Evolutionary conservation across 2,113 vertebrate species (phyloP).

Genomic region (Heliornis fulica): DNA sequence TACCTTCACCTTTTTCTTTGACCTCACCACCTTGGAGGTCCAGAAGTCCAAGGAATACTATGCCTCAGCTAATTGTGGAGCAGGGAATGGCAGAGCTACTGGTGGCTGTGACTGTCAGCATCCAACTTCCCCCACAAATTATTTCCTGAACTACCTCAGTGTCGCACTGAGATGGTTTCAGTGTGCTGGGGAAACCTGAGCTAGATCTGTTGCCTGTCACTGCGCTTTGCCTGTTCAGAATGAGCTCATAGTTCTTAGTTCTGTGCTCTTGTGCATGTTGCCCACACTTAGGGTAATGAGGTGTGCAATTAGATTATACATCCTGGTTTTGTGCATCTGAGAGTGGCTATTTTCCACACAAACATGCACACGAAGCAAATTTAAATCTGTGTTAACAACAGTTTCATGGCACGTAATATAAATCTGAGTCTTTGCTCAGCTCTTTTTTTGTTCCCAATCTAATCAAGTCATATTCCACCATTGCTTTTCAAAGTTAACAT

Average conservation of each 20-base stretch:
- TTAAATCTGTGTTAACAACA: neutral
- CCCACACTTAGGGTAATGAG: neutral
- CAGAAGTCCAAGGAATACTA: neutral
- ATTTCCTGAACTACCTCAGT: neutral
- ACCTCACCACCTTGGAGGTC: neutral
- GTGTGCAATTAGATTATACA: neutral
- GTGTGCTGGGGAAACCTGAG: neutral
- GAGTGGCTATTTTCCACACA: neutral
- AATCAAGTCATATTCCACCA: neutral
- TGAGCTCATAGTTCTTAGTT: neutral
- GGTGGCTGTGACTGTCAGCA: neutral
- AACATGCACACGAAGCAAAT: neutral
- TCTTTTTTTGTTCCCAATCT: neutral
- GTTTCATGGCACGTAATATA: neutral
- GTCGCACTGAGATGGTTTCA: neutral
- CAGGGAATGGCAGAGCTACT: neutral
- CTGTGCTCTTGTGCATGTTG: neutral
- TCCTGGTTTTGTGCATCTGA: neutral
- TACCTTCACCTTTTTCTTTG: neutral
- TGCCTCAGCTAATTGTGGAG: neutral
- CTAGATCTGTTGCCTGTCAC: neutral
- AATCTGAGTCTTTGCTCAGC: neutral
- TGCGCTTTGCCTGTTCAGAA: neutral
- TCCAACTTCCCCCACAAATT: neutral
- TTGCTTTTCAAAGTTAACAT: neutral